phyloP scores from a whole-genome alignment of 37 sponge, comb jelly and placozoan genomes.

The Agelas oroides region DNA sequence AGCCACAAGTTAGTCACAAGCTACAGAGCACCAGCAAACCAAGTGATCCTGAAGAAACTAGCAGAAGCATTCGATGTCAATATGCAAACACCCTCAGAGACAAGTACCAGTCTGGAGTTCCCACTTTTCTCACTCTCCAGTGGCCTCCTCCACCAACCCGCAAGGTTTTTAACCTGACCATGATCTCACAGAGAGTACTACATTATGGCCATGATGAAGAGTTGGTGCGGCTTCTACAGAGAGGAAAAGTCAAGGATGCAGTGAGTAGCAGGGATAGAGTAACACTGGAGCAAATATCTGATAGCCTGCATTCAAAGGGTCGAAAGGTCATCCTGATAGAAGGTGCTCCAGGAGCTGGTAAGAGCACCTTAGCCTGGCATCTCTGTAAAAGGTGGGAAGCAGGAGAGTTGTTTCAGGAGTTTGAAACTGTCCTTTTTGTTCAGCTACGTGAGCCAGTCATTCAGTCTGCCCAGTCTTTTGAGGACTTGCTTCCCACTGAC shows the following conservation, averaged over 20 bases:
- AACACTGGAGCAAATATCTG: neutral
- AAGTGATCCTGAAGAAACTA: too few relatives aligned
- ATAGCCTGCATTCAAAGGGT: neutral
- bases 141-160: neutral
- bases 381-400: neutral
- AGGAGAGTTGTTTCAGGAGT: slow-evolving; percentile 8
- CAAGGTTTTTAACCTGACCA: neutral
- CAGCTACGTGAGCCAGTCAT: slow-evolving; percentile 2
- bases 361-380: neutral
- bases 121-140: neutral
- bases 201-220: neutral
- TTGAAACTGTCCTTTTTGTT: neutral
- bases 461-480: neutral
- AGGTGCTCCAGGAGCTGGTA: slow-evolving; percentile 23
- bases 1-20: too few relatives aligned
- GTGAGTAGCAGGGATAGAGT: neutral
- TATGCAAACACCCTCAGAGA: neutral
- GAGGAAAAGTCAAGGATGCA: too few relatives aligned
- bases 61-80: too few relatives aligned
- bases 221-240: neutral
- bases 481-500: slow-evolving; percentile 1
- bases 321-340: neutral
- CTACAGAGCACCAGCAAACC: too few relatives aligned
- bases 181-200: neutral
- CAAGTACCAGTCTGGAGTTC: neutral